A percentile compares a stretch with the other conserved stretches of the same genome.
Conservation (phyloP, 2,888 invertebrate genomes). For the Meiosimyza decipiens region DNA sequence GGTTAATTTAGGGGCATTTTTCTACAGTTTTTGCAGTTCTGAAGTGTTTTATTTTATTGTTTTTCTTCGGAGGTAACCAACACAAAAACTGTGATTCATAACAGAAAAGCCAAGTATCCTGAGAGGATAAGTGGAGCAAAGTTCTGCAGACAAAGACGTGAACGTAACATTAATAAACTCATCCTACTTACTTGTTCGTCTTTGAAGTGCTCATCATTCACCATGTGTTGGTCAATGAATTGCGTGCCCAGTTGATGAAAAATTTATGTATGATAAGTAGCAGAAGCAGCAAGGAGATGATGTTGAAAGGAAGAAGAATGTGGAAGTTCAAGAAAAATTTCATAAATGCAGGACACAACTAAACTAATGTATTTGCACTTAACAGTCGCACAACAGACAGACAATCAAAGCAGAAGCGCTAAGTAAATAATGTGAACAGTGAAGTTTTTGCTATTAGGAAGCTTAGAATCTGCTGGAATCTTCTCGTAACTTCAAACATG, state of each 20-base stretch:
- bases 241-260: background rate
- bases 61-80: conserved; percentile 13
- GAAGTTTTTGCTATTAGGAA: background rate
- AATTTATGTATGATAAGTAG: background rate
- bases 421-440: background rate
- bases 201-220: conserved; percentile 20
- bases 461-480: too few species aligned
- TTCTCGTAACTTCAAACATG: too few species aligned
- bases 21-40: conserved; percentile 53
- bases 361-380: conserved; percentile 30
- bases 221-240: conserved; percentile 16
- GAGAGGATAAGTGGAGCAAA: too few species aligned
- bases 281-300: background rate
- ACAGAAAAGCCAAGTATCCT: conserved; percentile 18
- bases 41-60: conserved; percentile 14
- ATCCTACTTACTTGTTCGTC: background rate
- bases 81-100: conserved; percentile 18
- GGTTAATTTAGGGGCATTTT: conserved; percentile 59
- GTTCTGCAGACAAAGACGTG: conserved; percentile 12
- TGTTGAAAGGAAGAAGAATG: background rate
- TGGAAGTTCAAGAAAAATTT: conserved; percentile 37
- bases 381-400: conserved; percentile 3
- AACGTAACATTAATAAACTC: background rate
- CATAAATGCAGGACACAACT: conserved; percentile 28
- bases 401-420: background rate